phyloP scores from a whole-genome alignment of 2,113 vertebrate species.

The Ammospiza nelsoni region DNA sequence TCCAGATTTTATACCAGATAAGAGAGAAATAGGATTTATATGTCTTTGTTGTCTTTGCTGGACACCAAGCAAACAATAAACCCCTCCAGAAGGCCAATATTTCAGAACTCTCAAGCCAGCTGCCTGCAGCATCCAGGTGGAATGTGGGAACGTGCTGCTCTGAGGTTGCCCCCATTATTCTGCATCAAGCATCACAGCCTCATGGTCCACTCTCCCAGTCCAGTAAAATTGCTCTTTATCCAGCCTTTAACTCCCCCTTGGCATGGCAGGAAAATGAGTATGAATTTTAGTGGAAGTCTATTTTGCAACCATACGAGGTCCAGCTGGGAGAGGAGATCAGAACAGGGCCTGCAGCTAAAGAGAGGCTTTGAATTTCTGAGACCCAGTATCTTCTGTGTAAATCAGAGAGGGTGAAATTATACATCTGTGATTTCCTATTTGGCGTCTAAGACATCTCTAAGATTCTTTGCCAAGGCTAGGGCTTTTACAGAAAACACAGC shows the following conservation, averaged over 20 bases:
- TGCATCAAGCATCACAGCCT: not conserved
- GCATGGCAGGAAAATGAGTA: not conserved
- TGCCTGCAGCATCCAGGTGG: not conserved
- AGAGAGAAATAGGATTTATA: not conserved
- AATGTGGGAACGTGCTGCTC: not conserved
- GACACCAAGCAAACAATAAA: not conserved
- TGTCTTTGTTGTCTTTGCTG: not conserved
- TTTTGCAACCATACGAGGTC: not conserved
- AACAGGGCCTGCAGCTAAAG: not conserved
- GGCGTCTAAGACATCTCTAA: not conserved
- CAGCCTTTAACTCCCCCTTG: not conserved
- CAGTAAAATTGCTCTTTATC: not conserved
- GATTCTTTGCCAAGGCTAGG: not conserved
- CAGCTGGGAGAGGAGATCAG: not conserved
- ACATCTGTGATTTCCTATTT: not conserved
- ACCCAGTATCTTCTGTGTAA: not conserved
- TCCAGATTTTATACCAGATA: not conserved
- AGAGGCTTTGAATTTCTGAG: slow-evolving; percentile 1
- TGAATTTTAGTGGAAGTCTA: not conserved
- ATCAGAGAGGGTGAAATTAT: not conserved
- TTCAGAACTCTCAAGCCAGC: not conserved
- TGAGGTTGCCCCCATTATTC: not conserved
- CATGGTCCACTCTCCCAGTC: not conserved
- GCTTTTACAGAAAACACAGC: not conserved
- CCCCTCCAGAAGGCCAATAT: not conserved